These are phyloP conservation scores for Hirundo rustica DNA, from an alignment of 2,797 vertebrate species.

Conservation along the genomic window DNA sequence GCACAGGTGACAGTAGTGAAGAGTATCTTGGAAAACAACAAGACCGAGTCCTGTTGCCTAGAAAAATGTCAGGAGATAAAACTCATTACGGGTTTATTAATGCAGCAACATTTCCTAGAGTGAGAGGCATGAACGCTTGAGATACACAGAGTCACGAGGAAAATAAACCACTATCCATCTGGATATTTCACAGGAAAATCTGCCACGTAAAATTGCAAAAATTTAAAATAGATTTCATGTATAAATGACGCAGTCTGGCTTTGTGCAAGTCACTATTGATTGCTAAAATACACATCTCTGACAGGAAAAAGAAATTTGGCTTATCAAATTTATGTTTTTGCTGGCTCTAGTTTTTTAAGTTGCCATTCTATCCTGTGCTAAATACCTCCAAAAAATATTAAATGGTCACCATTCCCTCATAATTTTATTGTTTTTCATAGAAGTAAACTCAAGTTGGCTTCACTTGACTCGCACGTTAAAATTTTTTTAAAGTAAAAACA, in stretches of 20 bases:
- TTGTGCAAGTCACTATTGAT: neutral
- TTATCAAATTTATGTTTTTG: conserved; percentile 32
- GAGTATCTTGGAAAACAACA: neutral
- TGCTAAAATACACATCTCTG: conserved; percentile 8
- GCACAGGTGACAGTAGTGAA: neutral
- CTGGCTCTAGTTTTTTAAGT: conserved; percentile 34
- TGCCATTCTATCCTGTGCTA: neutral
- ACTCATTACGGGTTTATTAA: neutral
- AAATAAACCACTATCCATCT: neutral
- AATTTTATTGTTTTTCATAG: neutral
- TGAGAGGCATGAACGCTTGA: neutral
- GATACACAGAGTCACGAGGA: neutral
- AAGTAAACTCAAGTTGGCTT: neutral
- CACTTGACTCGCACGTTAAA: neutral
- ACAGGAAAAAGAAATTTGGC: neutral
- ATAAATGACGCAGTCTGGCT: neutral
- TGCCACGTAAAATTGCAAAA: neutral
- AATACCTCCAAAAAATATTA: conserved; percentile 1
- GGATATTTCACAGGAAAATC: neutral
- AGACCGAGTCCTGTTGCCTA: neutral
- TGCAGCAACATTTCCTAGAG: neutral
- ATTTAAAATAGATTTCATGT: neutral
- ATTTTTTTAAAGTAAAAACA: conserved; percentile 39
- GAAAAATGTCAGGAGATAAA: neutral
- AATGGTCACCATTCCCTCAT: neutral